Base-by-base conservation (phyloP, 2,888 invertebrate genomes). In the Ectemnius cavifrons region DNA sequence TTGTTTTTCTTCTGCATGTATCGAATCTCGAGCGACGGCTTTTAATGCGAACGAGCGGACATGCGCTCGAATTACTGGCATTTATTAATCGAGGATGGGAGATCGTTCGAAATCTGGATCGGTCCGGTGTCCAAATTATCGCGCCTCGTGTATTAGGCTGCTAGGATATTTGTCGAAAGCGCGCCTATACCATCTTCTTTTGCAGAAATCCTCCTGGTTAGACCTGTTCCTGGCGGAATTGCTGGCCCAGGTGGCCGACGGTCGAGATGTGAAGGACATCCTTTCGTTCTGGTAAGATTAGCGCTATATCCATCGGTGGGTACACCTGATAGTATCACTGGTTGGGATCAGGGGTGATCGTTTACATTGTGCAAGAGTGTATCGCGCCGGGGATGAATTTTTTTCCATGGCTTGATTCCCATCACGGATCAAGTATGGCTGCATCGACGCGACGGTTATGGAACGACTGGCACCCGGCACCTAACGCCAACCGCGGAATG, bases 161-260 rank as follows among this genome's bases (percentile, higher is more conserved):
- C 52, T 52, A 6, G 13, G 14, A 52, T 52, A 14, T 52, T 52
- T 52, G 4, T 47, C 13, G n/a, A 58, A 2, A 13, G 18, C 14
- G 11, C 46, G 11, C 4, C 4, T 18, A 11, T 47, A 37, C 11
- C 0, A 37, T 27, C 23, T 63, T 52, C 20, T 73, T 64, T 91
- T 91, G 20, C 91, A 94, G 94, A 94, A 94, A 92, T 93, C 94
- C 64, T 92, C 92, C 71, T 94, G 94, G 94, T 91, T 94, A 80
- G 94, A 94, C 87, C 89, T 94, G 80, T 94, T 94, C 88, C 90
- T 94, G 77, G 93, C 94, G 28, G 94, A 94, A 88, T 92, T 94
- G 78, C 90, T 94, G 60, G 91, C 93, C 52, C 92, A 93, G 69
- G 88, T 94, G 75, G 92, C 93, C 80, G 92, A 93, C 75, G 94